Conservation (phyloP, 2,888 invertebrate species). For the Thecocarcelia acutangulata region DNA sequence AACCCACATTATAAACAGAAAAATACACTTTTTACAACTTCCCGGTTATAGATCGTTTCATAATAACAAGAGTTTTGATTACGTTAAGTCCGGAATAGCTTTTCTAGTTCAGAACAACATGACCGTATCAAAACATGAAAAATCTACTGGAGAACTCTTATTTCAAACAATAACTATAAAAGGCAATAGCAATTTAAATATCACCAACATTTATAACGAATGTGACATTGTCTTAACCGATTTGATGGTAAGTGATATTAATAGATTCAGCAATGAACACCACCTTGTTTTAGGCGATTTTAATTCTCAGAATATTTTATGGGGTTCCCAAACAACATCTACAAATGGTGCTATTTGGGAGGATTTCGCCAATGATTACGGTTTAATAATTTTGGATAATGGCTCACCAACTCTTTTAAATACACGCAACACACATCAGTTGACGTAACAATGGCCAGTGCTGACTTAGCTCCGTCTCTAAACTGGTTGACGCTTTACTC, state of each 20-base stretch:
- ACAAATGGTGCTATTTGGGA: not conserved
- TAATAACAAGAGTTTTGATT: too few species aligned
- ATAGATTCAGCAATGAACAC: not conserved
- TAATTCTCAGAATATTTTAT: not conserved
- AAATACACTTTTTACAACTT: too few species aligned
- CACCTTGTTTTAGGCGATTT: not conserved
- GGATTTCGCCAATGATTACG: not conserved
- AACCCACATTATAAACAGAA: too few species aligned
- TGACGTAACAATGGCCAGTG: slow-evolving; percentile 23
- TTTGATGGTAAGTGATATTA: not conserved
- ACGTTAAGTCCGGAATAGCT: too few species aligned
- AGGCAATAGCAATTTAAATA: not conserved
- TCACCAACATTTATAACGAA: not conserved
- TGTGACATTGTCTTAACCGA: not conserved
- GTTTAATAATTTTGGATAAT: slow-evolving; percentile 2
- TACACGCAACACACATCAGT: slow-evolving; percentile 14
- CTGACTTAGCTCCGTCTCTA: slow-evolving; percentile 13
- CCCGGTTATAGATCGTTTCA: too few species aligned
- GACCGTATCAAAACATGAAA: not conserved
- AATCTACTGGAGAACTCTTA: not conserved
- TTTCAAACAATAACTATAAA: not conserved
- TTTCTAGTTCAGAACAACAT: too few species aligned
- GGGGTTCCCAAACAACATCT: not conserved
- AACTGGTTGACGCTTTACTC: not conserved
- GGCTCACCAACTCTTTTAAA: slow-evolving; percentile 26